phyloP scores from a whole-genome alignment of 1,140 invertebrate species.

The Sinonovacula constricta region DNA sequence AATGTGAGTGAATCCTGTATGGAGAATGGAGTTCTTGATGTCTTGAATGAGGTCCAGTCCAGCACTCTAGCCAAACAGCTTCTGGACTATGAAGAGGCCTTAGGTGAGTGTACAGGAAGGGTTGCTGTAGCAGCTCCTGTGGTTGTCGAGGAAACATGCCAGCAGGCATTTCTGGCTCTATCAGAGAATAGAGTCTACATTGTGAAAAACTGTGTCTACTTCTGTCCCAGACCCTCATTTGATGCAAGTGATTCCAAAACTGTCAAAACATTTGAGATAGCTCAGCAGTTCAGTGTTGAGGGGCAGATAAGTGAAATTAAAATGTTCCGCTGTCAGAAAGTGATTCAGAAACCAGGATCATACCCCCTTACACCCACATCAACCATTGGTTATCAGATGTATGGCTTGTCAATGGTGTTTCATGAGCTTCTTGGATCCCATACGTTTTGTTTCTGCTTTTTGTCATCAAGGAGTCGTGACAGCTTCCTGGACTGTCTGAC shows the following conservation, averaged over 20 bases:
- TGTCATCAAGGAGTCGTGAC: constrained; percentile 61
- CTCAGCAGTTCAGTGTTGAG: constrained; percentile 68
- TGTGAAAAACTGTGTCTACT: constrained; percentile 58
- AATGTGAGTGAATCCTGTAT: constrained; percentile 3
- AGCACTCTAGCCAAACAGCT: constrained; percentile 66
- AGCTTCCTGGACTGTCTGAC: constrained; percentile 69
- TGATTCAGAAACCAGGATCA: neutral
- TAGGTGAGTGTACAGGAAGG: constrained; percentile 63
- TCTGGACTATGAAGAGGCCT: constrained; percentile 59
- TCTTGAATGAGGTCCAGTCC: constrained; percentile 62
- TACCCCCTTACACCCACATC: constrained; percentile 9
- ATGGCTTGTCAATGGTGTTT: constrained; percentile 65
- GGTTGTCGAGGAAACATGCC: constrained; percentile 27
- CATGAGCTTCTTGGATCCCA: constrained; percentile 60
- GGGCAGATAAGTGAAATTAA: constrained; percentile 69
- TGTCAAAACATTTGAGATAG: constrained; percentile 59
- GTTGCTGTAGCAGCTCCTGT: constrained; percentile 61
- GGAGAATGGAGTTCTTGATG: constrained; percentile 52
- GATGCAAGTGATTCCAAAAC: constrained; percentile 50
- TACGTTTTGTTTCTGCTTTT: constrained; percentile 61
- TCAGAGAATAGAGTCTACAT: constrained; percentile 72
- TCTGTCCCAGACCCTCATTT: constrained; percentile 71
- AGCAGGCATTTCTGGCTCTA: constrained; percentile 59
- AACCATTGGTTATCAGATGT: constrained; percentile 53
- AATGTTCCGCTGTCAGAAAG: constrained; percentile 46